Percentiles rank a stretch among this genome's conserved stretches.
These are phyloP conservation scores for Litocranius walleri DNA, from an alignment of 2,113 vertebrate species.

Conservation along the genomic window DNA sequence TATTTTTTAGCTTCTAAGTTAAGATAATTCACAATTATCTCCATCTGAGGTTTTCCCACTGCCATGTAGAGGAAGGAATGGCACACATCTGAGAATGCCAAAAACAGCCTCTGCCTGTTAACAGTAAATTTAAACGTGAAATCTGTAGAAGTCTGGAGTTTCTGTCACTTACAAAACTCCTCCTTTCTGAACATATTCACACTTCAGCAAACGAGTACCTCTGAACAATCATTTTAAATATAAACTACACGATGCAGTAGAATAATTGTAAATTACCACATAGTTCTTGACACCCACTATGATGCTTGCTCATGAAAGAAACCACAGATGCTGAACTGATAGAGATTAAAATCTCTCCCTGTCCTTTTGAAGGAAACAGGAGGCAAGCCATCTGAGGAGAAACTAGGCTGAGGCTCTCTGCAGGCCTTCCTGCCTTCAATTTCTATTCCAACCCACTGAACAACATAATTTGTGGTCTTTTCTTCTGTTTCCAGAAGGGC, in stretches of 20 bases:
- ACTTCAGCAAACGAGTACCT: neutral
- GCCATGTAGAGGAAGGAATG: neutral
- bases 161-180: neutral
- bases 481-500: conserved; percentile 20
- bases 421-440: conserved; percentile 11
- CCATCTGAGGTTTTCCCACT: neutral
- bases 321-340: neutral
- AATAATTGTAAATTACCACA: neutral
- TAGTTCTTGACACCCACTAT: neutral
- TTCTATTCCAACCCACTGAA: neutral
- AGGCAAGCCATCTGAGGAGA: conserved; percentile 9
- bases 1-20: neutral
- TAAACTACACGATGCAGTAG: neutral
- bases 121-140: neutral
- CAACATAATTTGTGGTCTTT: neutral
- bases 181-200: neutral
- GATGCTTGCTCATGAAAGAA: conserved; percentile 6
- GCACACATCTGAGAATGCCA: neutral
- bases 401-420: neutral
- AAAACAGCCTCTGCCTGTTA: neutral
- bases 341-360: conserved; percentile 43
- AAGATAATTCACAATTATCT: conserved; percentile 15
- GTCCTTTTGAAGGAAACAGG: conserved; percentile 1
- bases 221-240: neutral
- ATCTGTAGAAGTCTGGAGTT: neutral